Percentiles rank a stretch among this genome's conserved stretches.
Conservation (phyloP, 2,797 vertebrate genomes). For the Odontamblyopus rebecca region DNA sequence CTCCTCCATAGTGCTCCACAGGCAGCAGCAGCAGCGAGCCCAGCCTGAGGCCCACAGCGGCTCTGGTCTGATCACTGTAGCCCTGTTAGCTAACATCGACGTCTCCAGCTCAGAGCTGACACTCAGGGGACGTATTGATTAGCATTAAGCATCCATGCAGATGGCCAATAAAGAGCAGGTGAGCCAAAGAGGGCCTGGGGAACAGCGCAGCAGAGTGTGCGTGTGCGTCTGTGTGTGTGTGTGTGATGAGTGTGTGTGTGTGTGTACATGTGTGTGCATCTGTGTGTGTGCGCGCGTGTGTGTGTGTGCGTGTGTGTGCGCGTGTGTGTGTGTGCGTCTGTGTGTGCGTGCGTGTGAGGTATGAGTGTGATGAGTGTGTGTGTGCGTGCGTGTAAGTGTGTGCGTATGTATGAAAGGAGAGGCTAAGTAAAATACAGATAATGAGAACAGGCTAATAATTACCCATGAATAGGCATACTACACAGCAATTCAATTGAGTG, state of each 20-base stretch:
- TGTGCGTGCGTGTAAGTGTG: background rate
- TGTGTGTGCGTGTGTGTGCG: slow-evolving; percentile 12
- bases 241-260: slow-evolving; percentile 6
- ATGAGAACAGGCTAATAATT: background rate
- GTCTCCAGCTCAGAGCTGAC: slow-evolving; percentile 70
- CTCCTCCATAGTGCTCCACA: slow-evolving; percentile 60
- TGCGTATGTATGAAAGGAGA: slow-evolving; percentile 13
- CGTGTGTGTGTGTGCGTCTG: background rate
- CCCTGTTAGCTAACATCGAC: slow-evolving; percentile 72
- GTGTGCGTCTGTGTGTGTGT: background rate
- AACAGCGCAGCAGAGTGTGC: slow-evolving; percentile 11
- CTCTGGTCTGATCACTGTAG: slow-evolving; percentile 62
- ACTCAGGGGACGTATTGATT: slow-evolving; percentile 75
- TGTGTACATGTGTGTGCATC: slow-evolving; percentile 16
- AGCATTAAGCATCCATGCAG: slow-evolving; percentile 76
- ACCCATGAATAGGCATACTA: background rate
- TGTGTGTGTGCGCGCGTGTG: slow-evolving; percentile 9
- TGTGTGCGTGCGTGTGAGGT: slow-evolving; percentile 4
- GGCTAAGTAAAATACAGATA: background rate
- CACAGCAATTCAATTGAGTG: background rate
- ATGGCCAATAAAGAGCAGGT: slow-evolving; percentile 75
- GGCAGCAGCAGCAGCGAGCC: slow-evolving; percentile 50
- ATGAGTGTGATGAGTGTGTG: background rate
- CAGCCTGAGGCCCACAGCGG: slow-evolving; percentile 55
- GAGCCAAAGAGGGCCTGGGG: slow-evolving; percentile 62